phyloP scores from a whole-genome alignment of 1,140 invertebrate species.

The Ceratosolen fusciceps region DNA sequence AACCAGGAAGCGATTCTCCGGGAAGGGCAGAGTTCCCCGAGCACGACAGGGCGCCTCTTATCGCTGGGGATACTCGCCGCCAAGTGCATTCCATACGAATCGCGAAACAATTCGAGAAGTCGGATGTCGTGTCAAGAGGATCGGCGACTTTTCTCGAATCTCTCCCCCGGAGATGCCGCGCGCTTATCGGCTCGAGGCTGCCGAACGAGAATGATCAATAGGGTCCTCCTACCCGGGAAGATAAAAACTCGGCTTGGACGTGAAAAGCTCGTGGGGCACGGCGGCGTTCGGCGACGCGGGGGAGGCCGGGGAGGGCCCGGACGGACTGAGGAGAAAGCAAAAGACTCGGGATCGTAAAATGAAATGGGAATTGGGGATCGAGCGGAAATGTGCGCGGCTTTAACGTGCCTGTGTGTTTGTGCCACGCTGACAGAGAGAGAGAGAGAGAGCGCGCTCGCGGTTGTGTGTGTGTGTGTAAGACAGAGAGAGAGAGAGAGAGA shows the following conservation, averaged over 20 bases:
- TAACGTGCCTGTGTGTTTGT: no score
- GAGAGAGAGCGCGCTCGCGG: no score
- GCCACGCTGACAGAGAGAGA: background rate
- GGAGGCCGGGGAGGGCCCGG: background rate
- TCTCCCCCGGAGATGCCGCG: no score
- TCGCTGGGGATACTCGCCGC: background rate
- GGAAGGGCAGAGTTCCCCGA: background rate
- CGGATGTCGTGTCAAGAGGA: background rate
- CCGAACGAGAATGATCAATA: no score
- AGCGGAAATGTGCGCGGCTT: background rate
- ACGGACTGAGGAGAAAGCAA: background rate
- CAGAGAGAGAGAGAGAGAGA: background rate
- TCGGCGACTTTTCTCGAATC: no score
- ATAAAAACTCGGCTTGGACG: no score
- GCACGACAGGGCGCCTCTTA: background rate
- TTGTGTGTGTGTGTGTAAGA: no score
- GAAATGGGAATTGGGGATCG: background rate
- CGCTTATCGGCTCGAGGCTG: no score
- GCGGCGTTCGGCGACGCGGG: background rate
- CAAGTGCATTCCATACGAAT: slow-evolving; percentile 2
- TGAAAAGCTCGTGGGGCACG: background rate
- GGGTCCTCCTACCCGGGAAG: background rate
- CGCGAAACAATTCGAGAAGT: background rate
- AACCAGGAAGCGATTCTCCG: background rate
- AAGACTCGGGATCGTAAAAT: background rate